Conservation (phyloP, 2,888 invertebrate genomes). For the Podotricha telesiphe region DNA sequence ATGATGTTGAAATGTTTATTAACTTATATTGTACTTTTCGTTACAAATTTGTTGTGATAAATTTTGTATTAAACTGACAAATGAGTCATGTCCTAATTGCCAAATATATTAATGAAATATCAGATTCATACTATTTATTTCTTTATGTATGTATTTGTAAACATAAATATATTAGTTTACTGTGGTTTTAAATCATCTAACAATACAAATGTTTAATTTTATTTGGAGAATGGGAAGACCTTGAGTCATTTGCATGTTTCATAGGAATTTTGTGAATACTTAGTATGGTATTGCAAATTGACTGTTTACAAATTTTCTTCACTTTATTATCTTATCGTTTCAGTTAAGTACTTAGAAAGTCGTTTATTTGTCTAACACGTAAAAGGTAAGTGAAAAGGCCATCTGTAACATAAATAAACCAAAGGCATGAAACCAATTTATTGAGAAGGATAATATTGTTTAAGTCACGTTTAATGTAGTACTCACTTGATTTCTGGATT, state of each 20-base stretch:
- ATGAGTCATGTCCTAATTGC: conserved; percentile 15
- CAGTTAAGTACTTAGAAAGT: conserved; percentile 7
- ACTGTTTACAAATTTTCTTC: not conserved
- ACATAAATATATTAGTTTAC: not conserved
- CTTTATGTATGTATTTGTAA: not conserved
- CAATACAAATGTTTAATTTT: not conserved
- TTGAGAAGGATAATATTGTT: not conserved
- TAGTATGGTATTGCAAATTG: not conserved
- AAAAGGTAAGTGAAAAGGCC: conserved; percentile 8
- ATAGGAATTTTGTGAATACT: not conserved
- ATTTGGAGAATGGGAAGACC: conserved; percentile 4
- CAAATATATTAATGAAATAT: conserved; percentile 2
- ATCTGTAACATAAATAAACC: not conserved
- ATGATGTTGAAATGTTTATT: conserved; percentile 10
- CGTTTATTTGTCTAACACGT: not conserved
- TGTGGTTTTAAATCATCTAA: not conserved
- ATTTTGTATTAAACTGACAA: not conserved
- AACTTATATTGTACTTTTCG: not conserved
- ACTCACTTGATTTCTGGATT: conserved; percentile 32
- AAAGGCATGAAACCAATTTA: not conserved
- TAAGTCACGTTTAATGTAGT: not conserved
- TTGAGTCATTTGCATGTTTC: conserved; percentile 6
- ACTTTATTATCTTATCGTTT: conserved; percentile 1
- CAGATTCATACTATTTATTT: not conserved
- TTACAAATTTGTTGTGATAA: not conserved